Conservation (phyloP, 2,888 invertebrate species). For the Scaptomyza polygonia region DNA sequence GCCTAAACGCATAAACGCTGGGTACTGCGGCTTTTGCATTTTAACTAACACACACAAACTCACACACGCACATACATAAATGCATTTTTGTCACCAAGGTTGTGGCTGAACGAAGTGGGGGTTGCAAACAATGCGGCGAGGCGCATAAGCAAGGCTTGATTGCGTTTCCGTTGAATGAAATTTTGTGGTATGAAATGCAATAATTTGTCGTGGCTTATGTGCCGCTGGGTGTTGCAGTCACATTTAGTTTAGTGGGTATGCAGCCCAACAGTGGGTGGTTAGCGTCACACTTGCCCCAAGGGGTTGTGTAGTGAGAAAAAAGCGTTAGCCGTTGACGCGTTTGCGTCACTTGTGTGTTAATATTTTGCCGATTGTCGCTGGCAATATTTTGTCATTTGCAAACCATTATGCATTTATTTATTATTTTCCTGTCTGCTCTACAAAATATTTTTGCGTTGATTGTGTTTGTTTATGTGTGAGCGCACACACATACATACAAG, state of each 20-base stretch:
- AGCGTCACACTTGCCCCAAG: too few relatives aligned
- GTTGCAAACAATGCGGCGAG: conserved; percentile 61
- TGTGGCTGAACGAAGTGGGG: background rate
- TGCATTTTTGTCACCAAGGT: conserved; percentile 64
- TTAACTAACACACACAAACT: conserved; percentile 57
- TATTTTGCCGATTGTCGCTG: conserved; percentile 75
- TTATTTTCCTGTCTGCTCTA: conserved; percentile 60
- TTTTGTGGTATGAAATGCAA: conserved; percentile 75
- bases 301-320: conserved; percentile 19
- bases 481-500: background rate
- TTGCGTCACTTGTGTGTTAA: conserved; percentile 62
- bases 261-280: background rate
- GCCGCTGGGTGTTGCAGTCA: conserved; percentile 21
- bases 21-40: conserved; percentile 62
- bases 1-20: conserved; percentile 52
- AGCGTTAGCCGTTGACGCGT: conserved; percentile 26
- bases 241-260: conserved; percentile 4
- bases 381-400: conserved; percentile 80
- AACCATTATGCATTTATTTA: conserved; percentile 79
- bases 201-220: conserved; percentile 72
- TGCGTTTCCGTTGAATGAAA: conserved; percentile 79
- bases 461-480: conserved; percentile 53
- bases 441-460: conserved; percentile 59
- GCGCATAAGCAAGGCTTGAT: conserved; percentile 74
- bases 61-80: conserved; percentile 42